These are phyloP conservation scores for Pteropus alecto DNA, from an alignment of 2,113 vertebrate species.

Conservation along the genomic window DNA sequence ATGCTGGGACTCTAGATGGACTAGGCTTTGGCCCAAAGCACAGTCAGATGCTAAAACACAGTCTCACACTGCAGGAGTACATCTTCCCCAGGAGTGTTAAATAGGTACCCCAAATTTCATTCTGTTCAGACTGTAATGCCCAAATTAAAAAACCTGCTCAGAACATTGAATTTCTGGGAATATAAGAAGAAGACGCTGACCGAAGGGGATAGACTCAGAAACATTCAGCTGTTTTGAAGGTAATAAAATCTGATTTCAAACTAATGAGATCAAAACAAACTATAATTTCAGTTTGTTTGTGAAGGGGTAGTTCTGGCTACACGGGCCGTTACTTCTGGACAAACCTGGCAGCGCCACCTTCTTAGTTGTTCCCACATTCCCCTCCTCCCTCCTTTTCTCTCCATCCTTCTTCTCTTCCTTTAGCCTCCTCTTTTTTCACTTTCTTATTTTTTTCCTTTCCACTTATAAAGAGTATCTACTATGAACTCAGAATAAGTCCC, in stretches of 20 bases:
- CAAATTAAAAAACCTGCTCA: not conserved
- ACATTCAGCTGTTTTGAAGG: not conserved
- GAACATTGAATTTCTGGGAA: not conserved
- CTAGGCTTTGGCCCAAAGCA: not conserved
- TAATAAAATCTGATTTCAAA: not conserved
- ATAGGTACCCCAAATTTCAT: not conserved
- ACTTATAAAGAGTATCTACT: not conserved
- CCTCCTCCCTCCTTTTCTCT: not conserved
- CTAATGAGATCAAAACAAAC: not conserved
- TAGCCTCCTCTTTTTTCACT: not conserved
- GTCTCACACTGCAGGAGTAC: not conserved
- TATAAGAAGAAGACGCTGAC: not conserved
- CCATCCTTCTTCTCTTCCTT: not conserved
- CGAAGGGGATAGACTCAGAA: not conserved
- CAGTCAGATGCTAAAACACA: not conserved
- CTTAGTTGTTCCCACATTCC: not conserved
- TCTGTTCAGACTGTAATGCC: not conserved
- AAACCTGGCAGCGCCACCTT: not conserved
- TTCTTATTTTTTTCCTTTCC: not conserved
- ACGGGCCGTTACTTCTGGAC: not conserved
- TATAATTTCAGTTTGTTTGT: not conserved
- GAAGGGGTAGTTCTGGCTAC: not conserved
- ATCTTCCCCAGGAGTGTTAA: not conserved
- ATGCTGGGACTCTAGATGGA: not conserved
- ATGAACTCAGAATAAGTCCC: not conserved